phyloP scores from a whole-genome alignment of 2,113 vertebrate species.

The Psittacula cyanocephala region DNA sequence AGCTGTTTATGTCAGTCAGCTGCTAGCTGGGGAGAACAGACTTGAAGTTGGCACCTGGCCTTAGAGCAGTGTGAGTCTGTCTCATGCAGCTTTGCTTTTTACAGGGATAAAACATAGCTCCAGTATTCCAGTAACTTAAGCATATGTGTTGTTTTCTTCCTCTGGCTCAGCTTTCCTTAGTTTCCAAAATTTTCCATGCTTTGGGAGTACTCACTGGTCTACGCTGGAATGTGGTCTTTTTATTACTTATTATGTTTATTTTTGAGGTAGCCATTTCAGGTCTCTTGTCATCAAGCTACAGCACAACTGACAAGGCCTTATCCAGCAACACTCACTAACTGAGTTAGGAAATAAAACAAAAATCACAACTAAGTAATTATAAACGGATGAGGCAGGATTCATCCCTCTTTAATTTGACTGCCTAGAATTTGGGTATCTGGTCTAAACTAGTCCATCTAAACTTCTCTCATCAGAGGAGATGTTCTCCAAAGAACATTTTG shows the following conservation, averaged over 20 bases:
- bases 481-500: neutral
- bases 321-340: neutral
- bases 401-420: neutral
- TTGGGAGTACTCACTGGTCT: neutral
- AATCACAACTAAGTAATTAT: neutral
- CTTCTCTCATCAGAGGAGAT: neutral
- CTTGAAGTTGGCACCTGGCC: constrained; percentile 38
- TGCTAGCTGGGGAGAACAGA: neutral
- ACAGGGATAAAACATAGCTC: neutral
- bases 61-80: neutral
- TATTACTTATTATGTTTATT: neutral
- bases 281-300: neutral
- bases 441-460: neutral
- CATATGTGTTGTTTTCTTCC: neutral
- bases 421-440: neutral
- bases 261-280: neutral
- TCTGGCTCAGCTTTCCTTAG: constrained; percentile 2
- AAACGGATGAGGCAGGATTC: neutral
- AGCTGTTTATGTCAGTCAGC: constrained; percentile 1
- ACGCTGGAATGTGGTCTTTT: neutral
- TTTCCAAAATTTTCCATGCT: constrained; percentile 23
- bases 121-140: neutral
- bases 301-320: neutral
- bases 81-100: neutral
- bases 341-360: neutral